Conservation (phyloP, 2,113 vertebrate species). For the Hipposideros armiger region DNA sequence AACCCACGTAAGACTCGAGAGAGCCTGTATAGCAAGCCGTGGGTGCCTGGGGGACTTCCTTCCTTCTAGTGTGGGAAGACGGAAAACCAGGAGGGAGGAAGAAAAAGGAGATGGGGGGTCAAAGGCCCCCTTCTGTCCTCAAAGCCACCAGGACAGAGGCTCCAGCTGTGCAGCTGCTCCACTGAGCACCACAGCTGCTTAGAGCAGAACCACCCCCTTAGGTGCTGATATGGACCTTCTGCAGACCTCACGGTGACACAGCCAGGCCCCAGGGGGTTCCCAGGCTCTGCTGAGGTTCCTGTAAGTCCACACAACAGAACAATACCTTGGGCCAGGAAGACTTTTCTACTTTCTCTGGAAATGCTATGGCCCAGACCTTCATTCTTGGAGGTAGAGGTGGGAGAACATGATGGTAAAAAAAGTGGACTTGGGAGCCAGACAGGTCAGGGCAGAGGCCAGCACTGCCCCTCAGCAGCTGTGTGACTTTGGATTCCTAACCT, state of each 20-base stretch:
- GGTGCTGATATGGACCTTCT: rapidly evolving
- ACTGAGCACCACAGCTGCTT: background rate
- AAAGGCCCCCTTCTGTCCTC: background rate
- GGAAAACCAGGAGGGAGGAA: background rate
- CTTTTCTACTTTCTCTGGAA: background rate
- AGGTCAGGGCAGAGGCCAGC: background rate
- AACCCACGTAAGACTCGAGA: background rate
- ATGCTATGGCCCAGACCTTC: background rate
- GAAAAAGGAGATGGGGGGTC: background rate
- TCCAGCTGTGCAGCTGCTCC: too few species aligned
- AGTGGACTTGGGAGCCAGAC: background rate
- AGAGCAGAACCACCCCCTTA: background rate
- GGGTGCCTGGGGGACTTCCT: too few species aligned
- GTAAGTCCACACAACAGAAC: background rate
- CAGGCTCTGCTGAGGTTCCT: background rate
- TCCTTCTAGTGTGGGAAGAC: background rate
- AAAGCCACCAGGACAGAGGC: background rate
- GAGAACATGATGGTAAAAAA: background rate
- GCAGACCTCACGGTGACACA: background rate
- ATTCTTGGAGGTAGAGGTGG: background rate
- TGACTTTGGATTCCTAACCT: background rate
- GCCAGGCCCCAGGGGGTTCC: background rate
- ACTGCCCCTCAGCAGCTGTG: background rate
- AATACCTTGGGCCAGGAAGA: background rate
- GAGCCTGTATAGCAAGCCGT: background rate